A percentile compares a stretch with the other conserved stretches of the same genome.
phyloP scores from a whole-genome alignment of 1,140 invertebrate species.

The Sminthurides bifidus region DNA sequence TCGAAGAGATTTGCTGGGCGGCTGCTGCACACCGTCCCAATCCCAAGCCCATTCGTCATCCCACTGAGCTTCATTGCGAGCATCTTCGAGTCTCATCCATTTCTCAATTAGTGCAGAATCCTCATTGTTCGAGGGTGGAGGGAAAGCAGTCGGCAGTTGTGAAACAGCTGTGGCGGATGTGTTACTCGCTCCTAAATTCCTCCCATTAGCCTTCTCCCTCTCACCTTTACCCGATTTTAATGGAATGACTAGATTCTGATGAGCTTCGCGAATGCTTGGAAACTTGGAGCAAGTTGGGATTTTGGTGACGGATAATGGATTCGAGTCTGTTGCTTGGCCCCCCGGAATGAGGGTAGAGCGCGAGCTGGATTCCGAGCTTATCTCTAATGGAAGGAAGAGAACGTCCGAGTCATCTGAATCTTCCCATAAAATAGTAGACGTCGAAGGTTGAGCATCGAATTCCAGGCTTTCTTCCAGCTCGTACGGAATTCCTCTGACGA shows the following conservation, averaged over 20 bases:
- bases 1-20: conserved; percentile 12
- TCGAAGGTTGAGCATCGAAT: conserved; percentile 16
- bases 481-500: conserved; percentile 19
- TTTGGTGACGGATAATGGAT: neutral
- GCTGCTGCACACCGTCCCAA: conserved; percentile 23
- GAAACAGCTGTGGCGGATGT: too few species aligned
- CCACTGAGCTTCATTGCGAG: conserved; percentile 23
- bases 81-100: conserved; percentile 31
- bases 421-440: conserved; percentile 29
- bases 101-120: conserved; percentile 29
- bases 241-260: conserved; percentile 1
- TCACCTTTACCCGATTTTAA: conserved; percentile 1
- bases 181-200: too few species aligned
- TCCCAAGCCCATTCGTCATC: conserved; percentile 31
- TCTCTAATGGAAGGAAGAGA: conserved; percentile 29
- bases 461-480: conserved; percentile 4
- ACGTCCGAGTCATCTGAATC: conserved; percentile 31
- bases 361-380: conserved; percentile 18
- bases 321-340: neutral
- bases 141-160: too few species aligned
- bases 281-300: neutral
- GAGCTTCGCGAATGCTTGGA: too few species aligned
- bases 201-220: neutral
- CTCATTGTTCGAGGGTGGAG: too few species aligned
- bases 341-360: conserved; percentile 18